Evolutionary conservation across 92 coral and sea anemone species (phyloP).

Genomic region (Chrysogorgia sp.): DNA sequence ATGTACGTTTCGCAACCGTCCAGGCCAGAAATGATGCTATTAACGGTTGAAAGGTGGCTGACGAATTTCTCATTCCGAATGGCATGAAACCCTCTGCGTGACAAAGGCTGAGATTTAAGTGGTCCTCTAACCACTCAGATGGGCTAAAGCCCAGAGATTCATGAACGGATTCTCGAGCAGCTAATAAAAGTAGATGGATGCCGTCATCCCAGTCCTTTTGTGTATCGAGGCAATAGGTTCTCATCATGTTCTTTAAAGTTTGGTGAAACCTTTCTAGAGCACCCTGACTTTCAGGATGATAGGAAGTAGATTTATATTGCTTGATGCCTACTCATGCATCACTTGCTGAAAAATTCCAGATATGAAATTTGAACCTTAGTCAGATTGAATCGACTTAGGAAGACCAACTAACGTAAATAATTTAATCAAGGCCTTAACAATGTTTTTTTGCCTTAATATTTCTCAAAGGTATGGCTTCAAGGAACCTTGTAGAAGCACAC

Average conservation of each 20-base stretch:
- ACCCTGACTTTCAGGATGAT: conserved; percentile 6
- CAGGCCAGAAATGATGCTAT: conserved; percentile 32
- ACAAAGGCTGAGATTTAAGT: not conserved
- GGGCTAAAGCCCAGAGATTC: conserved; percentile 35
- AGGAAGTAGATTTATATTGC: conserved; percentile 31
- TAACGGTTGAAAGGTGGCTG: conserved; percentile 59
- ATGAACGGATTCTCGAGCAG: conserved; percentile 1
- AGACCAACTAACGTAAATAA: conserved; percentile 31
- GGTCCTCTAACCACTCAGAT: not conserved
- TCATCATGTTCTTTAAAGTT: not conserved
- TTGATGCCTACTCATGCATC: conserved; percentile 5
- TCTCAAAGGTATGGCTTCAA: no score
- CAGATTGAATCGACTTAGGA: conserved; percentile 26
- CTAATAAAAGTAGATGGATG: not conserved
- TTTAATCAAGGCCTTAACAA: no score
- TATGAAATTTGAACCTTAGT: conserved; percentile 12
- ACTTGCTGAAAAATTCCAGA: conserved; percentile 32
- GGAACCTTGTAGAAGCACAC: no score
- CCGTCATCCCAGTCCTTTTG: not conserved
- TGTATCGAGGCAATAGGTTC: not conserved
- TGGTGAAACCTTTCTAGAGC: not conserved
- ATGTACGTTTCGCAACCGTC: conserved; percentile 36
- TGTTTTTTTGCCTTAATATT: no score
- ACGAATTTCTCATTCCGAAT: conserved; percentile 48
- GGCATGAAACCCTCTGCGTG: no score